Percentiles rank a stretch among this genome's conserved stretches.
phyloP scores from a whole-genome alignment of 2,797 vertebrate genomes.

The Odontamblyopus rebecca region DNA sequence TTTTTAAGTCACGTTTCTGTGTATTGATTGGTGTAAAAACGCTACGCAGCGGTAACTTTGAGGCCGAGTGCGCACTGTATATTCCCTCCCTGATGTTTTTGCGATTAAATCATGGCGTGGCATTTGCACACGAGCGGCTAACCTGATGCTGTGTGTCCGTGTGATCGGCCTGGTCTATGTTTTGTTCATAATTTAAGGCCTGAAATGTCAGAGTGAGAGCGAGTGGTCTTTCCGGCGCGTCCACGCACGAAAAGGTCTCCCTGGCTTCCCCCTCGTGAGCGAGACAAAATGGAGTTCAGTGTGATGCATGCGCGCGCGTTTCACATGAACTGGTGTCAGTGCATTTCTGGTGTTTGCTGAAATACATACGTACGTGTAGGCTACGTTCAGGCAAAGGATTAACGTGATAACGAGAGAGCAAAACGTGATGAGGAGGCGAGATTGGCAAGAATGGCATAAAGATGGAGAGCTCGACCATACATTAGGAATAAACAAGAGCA shows the following conservation, averaged over 20 bases:
- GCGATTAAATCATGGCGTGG: slow-evolving; percentile 19
- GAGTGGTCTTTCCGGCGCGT: slow-evolving; percentile 31
- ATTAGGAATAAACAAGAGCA: not conserved
- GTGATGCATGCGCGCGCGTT: slow-evolving; percentile 8
- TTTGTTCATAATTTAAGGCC: slow-evolving; percentile 25
- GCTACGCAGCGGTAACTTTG: slow-evolving; percentile 47
- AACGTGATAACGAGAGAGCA: no score
- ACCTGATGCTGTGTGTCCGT: slow-evolving; percentile 6
- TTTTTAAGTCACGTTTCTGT: slow-evolving; percentile 29
- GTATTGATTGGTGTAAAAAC: slow-evolving; percentile 38
- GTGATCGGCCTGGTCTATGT: slow-evolving; percentile 12
- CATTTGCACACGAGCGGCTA: slow-evolving; percentile 9
- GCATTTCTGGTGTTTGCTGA: slow-evolving; percentile 21
- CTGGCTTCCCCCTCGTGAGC: slow-evolving; percentile 38
- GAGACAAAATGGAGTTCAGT: slow-evolving; percentile 50
- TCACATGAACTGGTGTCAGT: not conserved
- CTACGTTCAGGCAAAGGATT: not conserved
- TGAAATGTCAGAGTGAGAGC: slow-evolving; percentile 41
- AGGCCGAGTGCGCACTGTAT: slow-evolving; percentile 37
- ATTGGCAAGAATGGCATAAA: no score
- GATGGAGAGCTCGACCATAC: not conserved
- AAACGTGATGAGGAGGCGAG: not conserved
- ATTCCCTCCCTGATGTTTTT: not conserved
- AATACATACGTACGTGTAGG: slow-evolving; percentile 35
- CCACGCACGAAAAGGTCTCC: slow-evolving; percentile 47